Conservation (phyloP, 2,888 invertebrate species). For the Pantelozetes paolii region DNA sequence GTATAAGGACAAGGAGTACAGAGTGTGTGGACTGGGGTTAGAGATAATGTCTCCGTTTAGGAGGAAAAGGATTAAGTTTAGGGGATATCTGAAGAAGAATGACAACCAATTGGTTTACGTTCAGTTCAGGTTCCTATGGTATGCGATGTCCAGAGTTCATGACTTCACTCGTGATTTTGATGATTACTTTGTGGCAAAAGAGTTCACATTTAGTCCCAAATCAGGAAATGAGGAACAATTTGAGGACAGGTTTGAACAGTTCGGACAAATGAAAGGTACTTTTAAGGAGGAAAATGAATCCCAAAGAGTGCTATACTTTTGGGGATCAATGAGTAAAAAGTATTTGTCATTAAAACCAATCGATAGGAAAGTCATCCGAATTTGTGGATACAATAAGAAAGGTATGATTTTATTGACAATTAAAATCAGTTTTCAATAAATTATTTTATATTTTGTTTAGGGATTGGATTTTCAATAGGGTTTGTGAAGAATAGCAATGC, state of each 20-base stretch:
- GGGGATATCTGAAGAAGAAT: slow-evolving; percentile 38
- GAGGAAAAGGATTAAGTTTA: slow-evolving; percentile 30
- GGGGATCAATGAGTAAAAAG: slow-evolving; percentile 27
- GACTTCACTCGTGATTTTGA: slow-evolving; percentile 21
- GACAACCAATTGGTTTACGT: slow-evolving; percentile 20
- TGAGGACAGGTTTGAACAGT: slow-evolving; percentile 37
- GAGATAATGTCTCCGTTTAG: slow-evolving; percentile 6
- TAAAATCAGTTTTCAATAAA: neutral
- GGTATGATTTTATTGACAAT: slow-evolving; percentile 17
- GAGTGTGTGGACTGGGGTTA: slow-evolving; percentile 23
- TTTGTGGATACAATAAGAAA: slow-evolving; percentile 35
- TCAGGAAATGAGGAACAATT: neutral
- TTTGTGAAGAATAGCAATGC: neutral
- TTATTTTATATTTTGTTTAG: neutral
- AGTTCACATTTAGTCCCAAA: neutral
- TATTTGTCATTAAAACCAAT: neutral
- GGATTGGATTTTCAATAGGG: slow-evolving; percentile 27
- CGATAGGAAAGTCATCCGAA: slow-evolving; percentile 15
- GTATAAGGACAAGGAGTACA: slow-evolving; percentile 19
- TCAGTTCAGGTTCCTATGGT: slow-evolving; percentile 32
- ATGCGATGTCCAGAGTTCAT: slow-evolving; percentile 3
- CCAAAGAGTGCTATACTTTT: slow-evolving; percentile 26
- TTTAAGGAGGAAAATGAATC: slow-evolving; percentile 24
- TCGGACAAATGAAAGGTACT: slow-evolving; percentile 36
- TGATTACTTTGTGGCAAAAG: slow-evolving; percentile 23